Evolutionary conservation across 1,140 invertebrate genomes (phyloP).

Genomic region (Euglossa dilemma): DNA sequence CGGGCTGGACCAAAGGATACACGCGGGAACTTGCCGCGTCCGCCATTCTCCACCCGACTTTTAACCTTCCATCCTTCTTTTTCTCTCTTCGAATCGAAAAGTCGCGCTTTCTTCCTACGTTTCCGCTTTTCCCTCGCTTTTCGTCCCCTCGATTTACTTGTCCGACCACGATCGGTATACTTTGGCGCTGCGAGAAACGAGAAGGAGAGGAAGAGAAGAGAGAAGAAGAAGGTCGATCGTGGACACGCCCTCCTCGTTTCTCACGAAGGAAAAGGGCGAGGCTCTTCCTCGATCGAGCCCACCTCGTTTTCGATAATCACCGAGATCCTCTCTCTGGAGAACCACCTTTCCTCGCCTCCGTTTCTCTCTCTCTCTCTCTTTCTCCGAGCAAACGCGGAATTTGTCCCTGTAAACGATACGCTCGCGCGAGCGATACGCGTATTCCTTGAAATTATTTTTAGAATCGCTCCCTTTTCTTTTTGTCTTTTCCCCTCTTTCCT

Average conservation of each 20-base stretch:
- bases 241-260: constrained; percentile 48
- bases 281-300: constrained; percentile 32
- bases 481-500: neutral
- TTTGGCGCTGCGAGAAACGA: neutral
- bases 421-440: neutral
- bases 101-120: no score
- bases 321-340: constrained; percentile 45
- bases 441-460: neutral
- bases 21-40: constrained; percentile 34
- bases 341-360: constrained; percentile 1
- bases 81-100: no score
- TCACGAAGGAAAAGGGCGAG: constrained; percentile 48
- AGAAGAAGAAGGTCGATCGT: neutral
- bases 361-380: neutral
- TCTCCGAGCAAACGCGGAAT: neutral
- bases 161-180: constrained; percentile 7
- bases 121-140: neutral
- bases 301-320: constrained; percentile 64
- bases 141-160: neutral
- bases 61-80: neutral
- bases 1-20: constrained; percentile 19
- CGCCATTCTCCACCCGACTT: neutral
- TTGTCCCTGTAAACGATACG: neutral
- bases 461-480: neutral
- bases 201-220: neutral